Evolutionary conservation across 2,888 invertebrate species (phyloP).

Genomic region (Ditula angustiorana): DNA sequence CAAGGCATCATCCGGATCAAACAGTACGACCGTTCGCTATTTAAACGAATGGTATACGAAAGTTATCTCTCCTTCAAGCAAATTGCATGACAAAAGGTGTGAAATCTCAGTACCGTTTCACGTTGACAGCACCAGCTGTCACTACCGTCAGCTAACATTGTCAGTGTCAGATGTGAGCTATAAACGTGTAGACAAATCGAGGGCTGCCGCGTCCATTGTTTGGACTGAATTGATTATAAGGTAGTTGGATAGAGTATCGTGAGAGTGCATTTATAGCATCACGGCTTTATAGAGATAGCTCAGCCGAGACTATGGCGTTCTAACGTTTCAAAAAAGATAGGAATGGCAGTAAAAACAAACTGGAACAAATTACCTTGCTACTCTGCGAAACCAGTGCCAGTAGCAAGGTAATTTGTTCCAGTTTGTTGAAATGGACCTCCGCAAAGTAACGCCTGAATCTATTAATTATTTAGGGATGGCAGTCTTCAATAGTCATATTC

Average conservation of each 20-base stretch:
- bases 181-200: conserved; percentile 34
- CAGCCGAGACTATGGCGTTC: neutral
- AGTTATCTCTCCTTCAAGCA: neutral
- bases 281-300: neutral
- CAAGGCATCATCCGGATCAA: no score
- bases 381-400: no score
- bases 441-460: no score
- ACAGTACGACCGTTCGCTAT: no score
- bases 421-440: no score
- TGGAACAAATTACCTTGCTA: no score
- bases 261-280: conserved; percentile 1
- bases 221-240: conserved; percentile 32
- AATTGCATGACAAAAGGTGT: conserved; percentile 23
- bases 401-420: no score
- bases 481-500: no score
- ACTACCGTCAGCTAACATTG: conserved; percentile 38
- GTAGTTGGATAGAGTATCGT: conserved; percentile 10
- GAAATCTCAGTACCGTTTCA: conserved; percentile 12
- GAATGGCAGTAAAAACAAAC: neutral
- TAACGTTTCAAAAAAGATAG: neutral
- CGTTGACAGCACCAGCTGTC: conserved; percentile 29
- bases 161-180: conserved; percentile 34
- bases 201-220: conserved; percentile 33
- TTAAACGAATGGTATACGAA: no score
- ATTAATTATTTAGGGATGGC: no score